phyloP scores from a whole-genome alignment of 2,113 vertebrate genomes.

The Pavo muticus region DNA sequence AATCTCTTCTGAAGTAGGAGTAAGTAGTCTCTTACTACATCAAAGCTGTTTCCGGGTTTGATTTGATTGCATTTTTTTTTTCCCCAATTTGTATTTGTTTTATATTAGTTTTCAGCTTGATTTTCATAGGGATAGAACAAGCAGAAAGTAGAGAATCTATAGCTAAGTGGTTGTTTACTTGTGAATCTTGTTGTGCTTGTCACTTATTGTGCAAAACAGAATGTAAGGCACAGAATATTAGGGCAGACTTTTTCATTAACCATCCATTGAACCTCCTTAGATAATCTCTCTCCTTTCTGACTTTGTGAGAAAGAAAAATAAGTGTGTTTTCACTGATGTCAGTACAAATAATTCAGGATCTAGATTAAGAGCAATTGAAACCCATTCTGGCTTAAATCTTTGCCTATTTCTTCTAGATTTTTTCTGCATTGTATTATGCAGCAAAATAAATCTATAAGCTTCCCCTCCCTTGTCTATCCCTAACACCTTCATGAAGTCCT shows the following conservation, averaged over 20 bases:
- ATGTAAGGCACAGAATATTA: neutral
- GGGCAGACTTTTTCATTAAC: constrained; percentile 6
- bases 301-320: neutral
- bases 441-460: neutral
- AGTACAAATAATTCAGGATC: constrained; percentile 6
- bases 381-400: neutral
- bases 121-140: neutral
- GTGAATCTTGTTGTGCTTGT: neutral
- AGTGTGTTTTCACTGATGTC: neutral
- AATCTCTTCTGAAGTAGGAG: neutral
- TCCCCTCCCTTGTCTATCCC: neutral
- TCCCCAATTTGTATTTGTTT: neutral
- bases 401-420: neutral
- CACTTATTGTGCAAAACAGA: neutral
- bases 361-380: neutral
- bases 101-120: neutral
- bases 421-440: constrained; percentile 6
- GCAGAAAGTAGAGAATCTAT: neutral
- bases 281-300: neutral
- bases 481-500: neutral
- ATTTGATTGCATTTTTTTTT: neutral
- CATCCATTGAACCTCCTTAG: neutral
- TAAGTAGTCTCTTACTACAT: rapidly evolving
- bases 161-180: neutral
- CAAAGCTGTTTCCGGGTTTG: neutral